Evolutionary conservation across 2,888 invertebrate species (phyloP).

Genomic region (Pheosia gnoma): DNA sequence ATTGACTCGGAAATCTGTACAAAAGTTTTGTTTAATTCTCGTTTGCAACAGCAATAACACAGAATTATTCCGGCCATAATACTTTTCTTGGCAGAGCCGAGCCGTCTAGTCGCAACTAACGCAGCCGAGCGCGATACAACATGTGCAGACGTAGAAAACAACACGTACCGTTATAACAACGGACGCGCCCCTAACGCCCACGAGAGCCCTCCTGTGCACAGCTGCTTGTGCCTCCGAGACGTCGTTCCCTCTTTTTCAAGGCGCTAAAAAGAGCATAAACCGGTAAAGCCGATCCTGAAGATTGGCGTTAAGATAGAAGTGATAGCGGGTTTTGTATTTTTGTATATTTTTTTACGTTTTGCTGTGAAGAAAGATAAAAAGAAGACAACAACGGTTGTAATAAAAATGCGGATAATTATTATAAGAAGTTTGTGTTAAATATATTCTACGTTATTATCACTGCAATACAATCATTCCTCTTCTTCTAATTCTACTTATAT

Average conservation of each 20-base stretch:
- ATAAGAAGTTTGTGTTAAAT: too few relatives aligned
- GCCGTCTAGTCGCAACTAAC: conserved; percentile 5
- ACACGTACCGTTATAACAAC: conserved; percentile 24
- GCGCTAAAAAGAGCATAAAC: conserved; percentile 79
- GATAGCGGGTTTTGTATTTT: conserved; percentile 23
- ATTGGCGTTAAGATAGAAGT: conserved; percentile 27
- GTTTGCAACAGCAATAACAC: background rate
- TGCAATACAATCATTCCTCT: too few relatives aligned
- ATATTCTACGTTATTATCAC: too few relatives aligned
- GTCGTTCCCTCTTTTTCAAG: conserved; percentile 67
- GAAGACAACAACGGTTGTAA: too few relatives aligned
- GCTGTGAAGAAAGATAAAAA: too few relatives aligned
- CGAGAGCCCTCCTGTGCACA: conserved; percentile 45
- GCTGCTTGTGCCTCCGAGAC: conserved; percentile 52
- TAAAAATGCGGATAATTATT: too few relatives aligned
- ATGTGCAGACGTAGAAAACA: conserved; percentile 15
- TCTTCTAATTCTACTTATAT: too few relatives aligned
- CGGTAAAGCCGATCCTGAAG: conserved; percentile 64
- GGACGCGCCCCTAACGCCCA: conserved; percentile 24
- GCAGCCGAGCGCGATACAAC: conserved; percentile 6
- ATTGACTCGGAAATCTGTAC: background rate
- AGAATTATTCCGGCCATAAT: conserved; percentile 1
- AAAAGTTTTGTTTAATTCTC: background rate
- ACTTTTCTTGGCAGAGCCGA: conserved; percentile 5
- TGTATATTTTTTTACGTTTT: background rate